Evolutionary conservation across 2,797 vertebrate genomes (phyloP), one percentile per base, ranked within the genome.

Genomic region (Macroramphosus scolopax): DNA sequence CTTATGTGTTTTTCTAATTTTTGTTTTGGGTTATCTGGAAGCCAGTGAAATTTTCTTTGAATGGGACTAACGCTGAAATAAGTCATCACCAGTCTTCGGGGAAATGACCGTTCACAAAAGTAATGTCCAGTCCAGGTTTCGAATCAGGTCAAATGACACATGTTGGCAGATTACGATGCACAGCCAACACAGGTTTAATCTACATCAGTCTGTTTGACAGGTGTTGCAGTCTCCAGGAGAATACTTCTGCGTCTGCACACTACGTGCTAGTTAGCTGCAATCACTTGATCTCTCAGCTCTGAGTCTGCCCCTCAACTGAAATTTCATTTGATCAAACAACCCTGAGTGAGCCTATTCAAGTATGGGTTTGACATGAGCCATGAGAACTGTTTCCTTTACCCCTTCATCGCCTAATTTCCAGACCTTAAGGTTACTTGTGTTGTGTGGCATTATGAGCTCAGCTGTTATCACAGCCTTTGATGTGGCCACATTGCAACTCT

Each of bases 141-240:
- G 48, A 25, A 39, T 39, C 17, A 3, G 43, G n/a, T 63, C 52
- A 29, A 20, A 54, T 65, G 37, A 59, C 42, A 45, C 35, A 18
- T 1, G 6, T 5, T 52, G 28, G 41, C 11, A 24, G 22, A 46
- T 34, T 47, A 7, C 17, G 22, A 54, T 15, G 24, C 49, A 42
- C 17, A 20, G 39, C 8, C 4, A 12, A 13, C 15, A 17, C 42
- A 28, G 26, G 29, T 37, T 51, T 35, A 37, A 44, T 3, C 17
- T 10, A 9, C 17, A 8, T 41, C 37, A 34, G 32, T 39, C 10
- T 0, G 2, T 51, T 56, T 46, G 24, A 52, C 42, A 18, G 14
- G 15, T 0, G 0, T 41, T 51, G 12, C 37, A 43, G 16, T 47
- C 9, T 47, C 9, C 1, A 29, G 26, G 3, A 35, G 40, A 54